Conservation (phyloP, 2,113 vertebrate genomes). For the Typhlomys cinereus region DNA sequence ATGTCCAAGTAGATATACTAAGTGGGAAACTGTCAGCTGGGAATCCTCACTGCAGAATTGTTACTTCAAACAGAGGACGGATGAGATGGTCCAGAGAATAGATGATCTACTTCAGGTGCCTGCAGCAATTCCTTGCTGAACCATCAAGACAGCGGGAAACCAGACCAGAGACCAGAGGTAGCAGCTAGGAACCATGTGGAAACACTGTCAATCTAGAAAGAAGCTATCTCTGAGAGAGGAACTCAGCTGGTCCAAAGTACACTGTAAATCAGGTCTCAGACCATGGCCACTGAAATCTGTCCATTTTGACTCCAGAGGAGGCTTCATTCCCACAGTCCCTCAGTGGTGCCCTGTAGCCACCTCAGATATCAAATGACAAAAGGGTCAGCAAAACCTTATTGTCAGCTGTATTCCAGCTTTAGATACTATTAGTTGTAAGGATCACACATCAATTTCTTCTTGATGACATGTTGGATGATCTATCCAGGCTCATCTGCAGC, state of each 20-base stretch:
- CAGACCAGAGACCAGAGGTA: not conserved
- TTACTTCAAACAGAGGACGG: not conserved
- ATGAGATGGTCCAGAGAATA: not conserved
- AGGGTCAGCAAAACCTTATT: not conserved
- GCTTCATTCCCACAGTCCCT: not conserved
- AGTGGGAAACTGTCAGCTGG: not conserved
- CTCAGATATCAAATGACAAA: not conserved
- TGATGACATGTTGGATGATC: not conserved
- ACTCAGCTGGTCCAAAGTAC: not conserved
- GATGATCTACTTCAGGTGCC: not conserved
- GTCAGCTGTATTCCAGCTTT: not conserved
- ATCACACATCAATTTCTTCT: not conserved
- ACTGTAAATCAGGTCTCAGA: not conserved
- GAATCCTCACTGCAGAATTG: not conserved
- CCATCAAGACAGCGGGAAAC: not conserved
- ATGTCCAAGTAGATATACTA: not conserved
- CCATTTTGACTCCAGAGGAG: not conserved
- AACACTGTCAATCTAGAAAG: not conserved
- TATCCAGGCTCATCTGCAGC: not conserved
- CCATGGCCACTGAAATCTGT: not conserved
- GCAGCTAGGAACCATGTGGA: fast-evolving
- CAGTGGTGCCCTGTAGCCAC: not conserved
- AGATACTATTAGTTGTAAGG: not conserved
- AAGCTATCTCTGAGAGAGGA: not conserved
- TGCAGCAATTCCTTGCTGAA: not conserved